Conservation (phyloP, 2,113 vertebrate genomes). For the Tetrao urogallus region DNA sequence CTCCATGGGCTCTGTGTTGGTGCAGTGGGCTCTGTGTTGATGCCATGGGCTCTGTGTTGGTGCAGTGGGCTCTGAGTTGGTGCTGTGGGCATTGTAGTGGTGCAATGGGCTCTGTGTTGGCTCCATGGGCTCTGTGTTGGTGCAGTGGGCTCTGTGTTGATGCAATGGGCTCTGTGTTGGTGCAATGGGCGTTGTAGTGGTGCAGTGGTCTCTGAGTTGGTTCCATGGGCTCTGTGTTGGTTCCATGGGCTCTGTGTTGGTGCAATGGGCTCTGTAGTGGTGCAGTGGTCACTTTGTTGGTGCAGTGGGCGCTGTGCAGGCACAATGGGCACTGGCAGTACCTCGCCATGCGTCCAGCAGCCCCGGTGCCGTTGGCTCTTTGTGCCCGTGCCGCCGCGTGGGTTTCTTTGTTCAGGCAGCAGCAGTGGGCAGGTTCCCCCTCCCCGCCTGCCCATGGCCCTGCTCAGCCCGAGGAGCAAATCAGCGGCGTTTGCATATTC, state of each 20-base stretch:
- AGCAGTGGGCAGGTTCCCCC: slow-evolving; percentile 26
- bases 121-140: too few species aligned
- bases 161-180: too few species aligned
- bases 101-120: too few species aligned
- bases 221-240: background rate
- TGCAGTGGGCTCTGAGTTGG: too few species aligned
- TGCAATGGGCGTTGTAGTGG: too few species aligned
- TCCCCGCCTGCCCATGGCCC: background rate
- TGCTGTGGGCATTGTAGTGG: background rate
- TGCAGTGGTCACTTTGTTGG: background rate
- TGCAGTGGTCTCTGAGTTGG: background rate
- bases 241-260: background rate
- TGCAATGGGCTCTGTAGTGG: too few species aligned
- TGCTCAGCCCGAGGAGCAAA: slow-evolving; percentile 44
- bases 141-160: too few species aligned
- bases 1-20: background rate
- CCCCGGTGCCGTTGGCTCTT: background rate
- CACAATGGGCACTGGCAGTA: background rate
- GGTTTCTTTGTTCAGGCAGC: slow-evolving; percentile 48
- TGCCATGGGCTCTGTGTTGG: too few species aligned
- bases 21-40: too few species aligned
- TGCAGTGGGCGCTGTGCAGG: background rate
- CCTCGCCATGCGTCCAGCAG: background rate
- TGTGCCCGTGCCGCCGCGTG: background rate
- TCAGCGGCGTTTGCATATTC: slow-evolving; percentile 78